Conservation (phyloP, 2,888 invertebrate species). For the Chelonus formosanus region DNA sequence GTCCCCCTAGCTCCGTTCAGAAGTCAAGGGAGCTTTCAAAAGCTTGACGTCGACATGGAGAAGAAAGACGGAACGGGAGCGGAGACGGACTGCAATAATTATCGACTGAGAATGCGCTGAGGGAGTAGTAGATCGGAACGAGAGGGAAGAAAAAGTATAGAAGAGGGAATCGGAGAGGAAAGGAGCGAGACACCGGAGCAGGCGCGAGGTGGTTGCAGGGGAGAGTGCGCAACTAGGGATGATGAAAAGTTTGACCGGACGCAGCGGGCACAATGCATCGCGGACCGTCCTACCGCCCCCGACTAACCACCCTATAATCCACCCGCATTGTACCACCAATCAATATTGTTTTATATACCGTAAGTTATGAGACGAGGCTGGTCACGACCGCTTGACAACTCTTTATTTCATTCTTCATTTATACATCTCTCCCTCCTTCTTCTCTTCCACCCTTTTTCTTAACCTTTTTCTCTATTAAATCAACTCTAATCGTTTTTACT, state of each 20-base stretch:
- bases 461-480: slow-evolving; percentile 20
- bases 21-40: slow-evolving; percentile 27
- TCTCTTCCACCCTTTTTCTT: slow-evolving; percentile 29
- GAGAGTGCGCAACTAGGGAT: slow-evolving; percentile 36
- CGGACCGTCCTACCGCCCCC: slow-evolving; percentile 52
- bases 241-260: slow-evolving; percentile 56
- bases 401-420: slow-evolving; percentile 40
- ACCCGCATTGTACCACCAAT: slow-evolving; percentile 60
- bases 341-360: slow-evolving; percentile 60
- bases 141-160: slow-evolving; percentile 14
- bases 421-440: slow-evolving; percentile 35
- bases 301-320: slow-evolving; percentile 56
- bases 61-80: slow-evolving; percentile 38
- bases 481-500: no score
- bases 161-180: slow-evolving; percentile 14
- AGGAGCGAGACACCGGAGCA: slow-evolving; percentile 23
- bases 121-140: slow-evolving; percentile 27
- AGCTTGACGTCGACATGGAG: slow-evolving; percentile 22
- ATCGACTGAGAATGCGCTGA: slow-evolving; percentile 47
- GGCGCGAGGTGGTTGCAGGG: slow-evolving; percentile 27
- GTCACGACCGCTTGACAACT: slow-evolving; percentile 25
- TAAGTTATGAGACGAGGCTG: slow-evolving; percentile 50
- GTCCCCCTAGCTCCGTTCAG: slow-evolving; percentile 6
- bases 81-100: slow-evolving; percentile 57
- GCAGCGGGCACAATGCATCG: slow-evolving; percentile 57